A percentile compares a stretch with the other conserved stretches of the same genome.
These are phyloP conservation scores for Stichopus chloronotus DNA, from an alignment of 35 echinoderm and acorn worm species.

Conservation along the genomic window DNA sequence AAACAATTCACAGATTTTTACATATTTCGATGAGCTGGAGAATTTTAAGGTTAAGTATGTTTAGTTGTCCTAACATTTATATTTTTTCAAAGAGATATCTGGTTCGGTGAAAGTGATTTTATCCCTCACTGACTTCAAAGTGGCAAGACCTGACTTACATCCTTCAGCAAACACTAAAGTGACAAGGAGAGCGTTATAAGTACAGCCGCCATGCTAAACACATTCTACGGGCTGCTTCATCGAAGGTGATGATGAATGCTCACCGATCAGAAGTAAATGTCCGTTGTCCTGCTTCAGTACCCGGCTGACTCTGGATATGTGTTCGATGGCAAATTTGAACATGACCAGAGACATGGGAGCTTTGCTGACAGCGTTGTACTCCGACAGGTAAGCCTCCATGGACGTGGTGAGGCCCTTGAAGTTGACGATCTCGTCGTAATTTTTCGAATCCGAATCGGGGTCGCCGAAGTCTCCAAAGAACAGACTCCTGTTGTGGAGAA, in stretches of 20 bases:
- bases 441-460: constrained; percentile 80
- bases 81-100: no score
- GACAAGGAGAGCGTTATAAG: no score
- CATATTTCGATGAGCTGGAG: no score
- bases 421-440: constrained; percentile 90
- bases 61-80: no score
- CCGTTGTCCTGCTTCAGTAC: constrained; percentile 98
- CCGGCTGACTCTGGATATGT: constrained; percentile 92
- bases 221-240: no score
- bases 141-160: no score
- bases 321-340: constrained; percentile 99
- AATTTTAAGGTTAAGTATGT: no score
- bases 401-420: constrained; percentile 76
- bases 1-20: no score
- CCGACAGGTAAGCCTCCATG: constrained; percentile 85
- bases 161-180: no score
- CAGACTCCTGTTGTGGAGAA: constrained; percentile 62
- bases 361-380: constrained; percentile 97
- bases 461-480: constrained; percentile 97
- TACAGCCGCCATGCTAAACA: no score
- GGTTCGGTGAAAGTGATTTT: no score
- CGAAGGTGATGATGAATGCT: not conserved
- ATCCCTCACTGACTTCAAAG: no score
- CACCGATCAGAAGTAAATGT: constrained; percentile 89
- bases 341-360: constrained; percentile 97